Evolutionary conservation across 2,888 invertebrate genomes (phyloP).

Genomic region (Oligia fasciuncula): DNA sequence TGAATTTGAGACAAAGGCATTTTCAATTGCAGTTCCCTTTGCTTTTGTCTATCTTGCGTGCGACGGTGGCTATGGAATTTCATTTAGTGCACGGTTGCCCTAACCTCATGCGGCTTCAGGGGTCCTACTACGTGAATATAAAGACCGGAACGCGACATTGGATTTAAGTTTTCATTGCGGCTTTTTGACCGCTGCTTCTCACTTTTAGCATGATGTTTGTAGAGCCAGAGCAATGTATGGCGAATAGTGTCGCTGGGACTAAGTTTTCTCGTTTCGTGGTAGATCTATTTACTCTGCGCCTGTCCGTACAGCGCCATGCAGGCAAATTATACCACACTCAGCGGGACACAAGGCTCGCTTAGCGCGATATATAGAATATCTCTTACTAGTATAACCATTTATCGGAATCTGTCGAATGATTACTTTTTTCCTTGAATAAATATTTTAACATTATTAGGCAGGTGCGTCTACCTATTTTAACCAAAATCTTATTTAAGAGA

Average conservation of each 20-base stretch:
- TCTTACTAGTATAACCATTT: slow-evolving; percentile 78
- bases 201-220: slow-evolving; percentile 3
- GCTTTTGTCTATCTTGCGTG: slow-evolving; percentile 60
- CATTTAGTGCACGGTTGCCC: slow-evolving; percentile 64
- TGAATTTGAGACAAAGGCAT: slow-evolving; percentile 63
- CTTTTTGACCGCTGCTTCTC: neutral
- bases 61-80: slow-evolving; percentile 67
- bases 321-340: slow-evolving; percentile 84
- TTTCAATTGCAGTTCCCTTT: slow-evolving; percentile 65
- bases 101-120: slow-evolving; percentile 52
- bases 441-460: slow-evolving; percentile 34
- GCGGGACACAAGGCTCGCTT: slow-evolving; percentile 77
- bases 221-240: slow-evolving; percentile 32
- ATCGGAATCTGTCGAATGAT: slow-evolving; percentile 62
- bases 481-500: neutral
- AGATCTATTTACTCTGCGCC: slow-evolving; percentile 37
- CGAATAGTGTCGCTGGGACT: neutral
- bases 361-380: slow-evolving; percentile 81
- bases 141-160: slow-evolving; percentile 9
- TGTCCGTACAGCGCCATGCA: slow-evolving; percentile 59
- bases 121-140: slow-evolving; percentile 33
- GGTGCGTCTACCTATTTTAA: slow-evolving; percentile 13
- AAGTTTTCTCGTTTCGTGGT: slow-evolving; percentile 38
- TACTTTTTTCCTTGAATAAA: slow-evolving; percentile 32
- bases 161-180: slow-evolving; percentile 48